Percentiles rank a stretch among this genome's conserved stretches.
These are phyloP conservation scores for Notocelia uddmanniana DNA, from an alignment of 2,888 invertebrate genomes.

Conservation along the genomic window DNA sequence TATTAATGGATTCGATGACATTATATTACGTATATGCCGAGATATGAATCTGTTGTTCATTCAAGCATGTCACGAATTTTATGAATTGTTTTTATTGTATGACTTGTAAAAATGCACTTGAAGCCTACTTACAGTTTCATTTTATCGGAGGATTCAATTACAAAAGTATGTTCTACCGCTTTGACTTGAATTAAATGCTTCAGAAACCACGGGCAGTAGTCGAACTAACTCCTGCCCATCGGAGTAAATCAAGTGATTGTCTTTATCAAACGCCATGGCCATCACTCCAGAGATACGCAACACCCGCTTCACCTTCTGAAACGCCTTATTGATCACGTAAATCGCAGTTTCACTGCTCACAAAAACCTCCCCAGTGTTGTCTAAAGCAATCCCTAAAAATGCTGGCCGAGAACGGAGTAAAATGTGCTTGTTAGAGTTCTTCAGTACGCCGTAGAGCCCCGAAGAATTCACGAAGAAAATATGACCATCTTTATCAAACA, in stretches of 20 bases:
- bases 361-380: slow-evolving; percentile 66
- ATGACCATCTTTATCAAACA: slow-evolving; percentile 66
- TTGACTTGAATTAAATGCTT: slow-evolving; percentile 11
- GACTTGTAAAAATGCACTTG: too few species aligned
- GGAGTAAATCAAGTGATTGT: slow-evolving; percentile 73
- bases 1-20: too few species aligned
- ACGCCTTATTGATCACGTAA: slow-evolving; percentile 64
- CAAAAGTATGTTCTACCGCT: background rate
- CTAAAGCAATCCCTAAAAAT: slow-evolving; percentile 68
- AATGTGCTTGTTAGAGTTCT: slow-evolving; percentile 51
- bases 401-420: slow-evolving; percentile 62
- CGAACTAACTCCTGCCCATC: slow-evolving; percentile 71
- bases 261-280: slow-evolving; percentile 70
- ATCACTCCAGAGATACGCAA: slow-evolving; percentile 67
- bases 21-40: too few species aligned
- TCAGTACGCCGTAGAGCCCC: slow-evolving; percentile 68
- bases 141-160: background rate
- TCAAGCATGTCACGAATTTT: too few species aligned
- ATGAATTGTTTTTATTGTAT: too few species aligned
- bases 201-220: slow-evolving; percentile 55
- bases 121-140: too few species aligned
- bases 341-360: slow-evolving; percentile 74
- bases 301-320: slow-evolving; percentile 66
- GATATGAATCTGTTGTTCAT: too few species aligned
- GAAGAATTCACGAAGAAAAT: slow-evolving; percentile 72